phyloP scores from a whole-genome alignment of 1,140 invertebrate genomes.

The Lerema accius region DNA sequence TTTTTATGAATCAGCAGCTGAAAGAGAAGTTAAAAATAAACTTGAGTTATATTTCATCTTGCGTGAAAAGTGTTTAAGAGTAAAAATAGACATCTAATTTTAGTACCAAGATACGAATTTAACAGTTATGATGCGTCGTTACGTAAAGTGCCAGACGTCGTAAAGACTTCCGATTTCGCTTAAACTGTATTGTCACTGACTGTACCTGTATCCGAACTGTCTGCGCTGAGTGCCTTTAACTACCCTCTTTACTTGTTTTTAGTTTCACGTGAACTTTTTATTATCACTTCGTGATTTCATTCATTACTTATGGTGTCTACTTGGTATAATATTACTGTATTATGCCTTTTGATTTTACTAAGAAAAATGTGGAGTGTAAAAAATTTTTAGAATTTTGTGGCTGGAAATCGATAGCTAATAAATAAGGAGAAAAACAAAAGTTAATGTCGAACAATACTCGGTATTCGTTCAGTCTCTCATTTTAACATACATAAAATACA shows the following conservation, averaged over 20 bases:
- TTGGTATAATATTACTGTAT: too few species aligned
- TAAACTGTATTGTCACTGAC: slow-evolving; percentile 8
- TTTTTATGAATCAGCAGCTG: neutral
- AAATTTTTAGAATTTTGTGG: too few species aligned
- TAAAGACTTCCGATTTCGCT: slow-evolving; percentile 6
- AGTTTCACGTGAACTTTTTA: neutral
- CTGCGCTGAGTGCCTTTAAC: neutral
- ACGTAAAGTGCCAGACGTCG: slow-evolving; percentile 12
- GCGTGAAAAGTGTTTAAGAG: neutral
- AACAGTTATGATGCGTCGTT: slow-evolving; percentile 21
- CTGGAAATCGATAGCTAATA: too few species aligned
- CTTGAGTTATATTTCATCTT: neutral
- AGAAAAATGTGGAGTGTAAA: too few species aligned
- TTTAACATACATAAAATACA: too few species aligned
- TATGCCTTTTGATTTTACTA: too few species aligned
- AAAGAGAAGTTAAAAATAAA: neutral
- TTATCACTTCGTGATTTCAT: too few species aligned
- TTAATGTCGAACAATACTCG: too few species aligned
- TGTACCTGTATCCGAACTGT: slow-evolving; percentile 10
- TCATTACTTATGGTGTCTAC: too few species aligned
- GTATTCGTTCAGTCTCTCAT: too few species aligned
- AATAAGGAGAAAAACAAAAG: too few species aligned
- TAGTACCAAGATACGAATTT: neutral
- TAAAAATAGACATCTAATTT: neutral
- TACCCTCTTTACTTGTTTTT: neutral